Evolutionary conservation across 2,888 invertebrate genomes (phyloP), one percentile per base, ranked within the genome.

Genomic region (Alloscopus bannaensis): DNA sequence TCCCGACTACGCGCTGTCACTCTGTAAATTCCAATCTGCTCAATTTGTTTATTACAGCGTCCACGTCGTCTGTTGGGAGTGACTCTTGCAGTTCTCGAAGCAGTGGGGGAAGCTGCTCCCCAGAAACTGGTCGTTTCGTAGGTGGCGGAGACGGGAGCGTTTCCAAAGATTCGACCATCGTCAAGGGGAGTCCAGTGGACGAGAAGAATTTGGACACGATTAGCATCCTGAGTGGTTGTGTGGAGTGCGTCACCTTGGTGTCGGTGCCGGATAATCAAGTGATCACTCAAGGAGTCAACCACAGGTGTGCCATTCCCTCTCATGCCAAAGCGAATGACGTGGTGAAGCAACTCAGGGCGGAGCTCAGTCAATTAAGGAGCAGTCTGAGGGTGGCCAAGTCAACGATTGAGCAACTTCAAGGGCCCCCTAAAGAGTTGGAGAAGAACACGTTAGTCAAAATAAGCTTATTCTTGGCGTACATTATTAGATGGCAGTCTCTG

Each of bases 211-310:
- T 52, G 6, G 76, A 77, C 29, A 73, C 81, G 24, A 73, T 68
- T 11, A 78, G 75, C 31, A 22, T 70, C 3, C 29, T 52, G 31
- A 69, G 76, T 42, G 81, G 72, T 13, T 86, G 86, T 68, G 80
- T 85, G 18, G 86, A 86, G n/a, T 86, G 85, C 70, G 85, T 86
- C 2, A 86, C 86, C 1, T 47, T 86, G 4, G 86, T 86, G 0
- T 84, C 84, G 18, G 86, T 86, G 2, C 86, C 86, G 22, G 86
- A 86, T 40, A 83, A 86, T 55, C 84, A 84, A 68, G 84, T 86
- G 4, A 84, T 86, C 42, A 78, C 81, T 4, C 85, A 86, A 77
- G 86, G 86, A 24, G 72, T 83, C 28, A 86, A 86, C 80, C 85
- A 85, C 59, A 68, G 76, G 50, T 81, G 80, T 78, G 68, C 68